Percentiles rank a stretch among this genome's conserved stretches.
Evolutionary conservation across 2,888 invertebrate species (phyloP).

Genomic region (Polydrusus tereticollis): DNA sequence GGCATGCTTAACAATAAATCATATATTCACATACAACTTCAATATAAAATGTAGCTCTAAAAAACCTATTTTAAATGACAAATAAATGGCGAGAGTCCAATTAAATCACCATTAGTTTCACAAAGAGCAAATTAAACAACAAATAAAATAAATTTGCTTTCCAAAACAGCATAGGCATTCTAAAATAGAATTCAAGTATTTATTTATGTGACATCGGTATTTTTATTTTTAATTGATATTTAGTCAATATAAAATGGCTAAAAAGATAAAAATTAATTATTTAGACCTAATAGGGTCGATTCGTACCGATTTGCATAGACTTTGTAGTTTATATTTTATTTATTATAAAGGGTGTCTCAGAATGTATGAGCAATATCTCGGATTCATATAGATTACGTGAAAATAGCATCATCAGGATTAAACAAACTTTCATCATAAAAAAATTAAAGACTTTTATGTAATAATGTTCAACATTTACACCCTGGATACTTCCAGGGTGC

Average conservation of each 20-base stretch:
- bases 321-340: not conserved
- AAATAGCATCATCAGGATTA: no score
- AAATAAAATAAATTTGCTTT: not conserved
- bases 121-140: not conserved
- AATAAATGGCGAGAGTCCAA: not conserved
- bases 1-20: no score
- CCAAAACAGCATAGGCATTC: not conserved
- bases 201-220: not conserved
- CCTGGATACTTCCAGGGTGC: no score
- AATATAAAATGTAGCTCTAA: no score
- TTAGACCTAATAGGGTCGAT: not conserved
- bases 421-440: no score
- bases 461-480: no score
- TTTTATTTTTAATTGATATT: not conserved
- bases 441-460: no score
- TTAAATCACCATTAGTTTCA: not conserved
- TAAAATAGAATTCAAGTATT: not conserved
- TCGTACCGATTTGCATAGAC: not conserved
- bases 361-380: no score
- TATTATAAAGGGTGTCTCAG: not conserved
- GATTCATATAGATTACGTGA: no score
- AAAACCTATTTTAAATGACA: not conserved
- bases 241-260: not conserved
- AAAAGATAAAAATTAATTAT: not conserved
- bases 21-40: no score